Evolutionary conservation across 2,888 invertebrate genomes (phyloP).

Genomic region (Caradrina clavipalpis): DNA sequence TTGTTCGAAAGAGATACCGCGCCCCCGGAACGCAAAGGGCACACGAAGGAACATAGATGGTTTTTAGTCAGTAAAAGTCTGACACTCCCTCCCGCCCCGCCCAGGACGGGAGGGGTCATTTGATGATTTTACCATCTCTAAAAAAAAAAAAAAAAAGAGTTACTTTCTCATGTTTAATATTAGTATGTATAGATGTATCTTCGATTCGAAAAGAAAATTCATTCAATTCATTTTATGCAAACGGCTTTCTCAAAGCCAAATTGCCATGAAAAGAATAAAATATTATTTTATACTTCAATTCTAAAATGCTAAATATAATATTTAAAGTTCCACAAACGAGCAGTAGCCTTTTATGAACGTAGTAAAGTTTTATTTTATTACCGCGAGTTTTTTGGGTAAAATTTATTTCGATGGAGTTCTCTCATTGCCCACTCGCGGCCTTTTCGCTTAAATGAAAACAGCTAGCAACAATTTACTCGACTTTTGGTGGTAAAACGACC

Average conservation of each 20-base stretch:
- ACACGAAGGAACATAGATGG: no score
- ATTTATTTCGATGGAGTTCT: slow-evolving; percentile 57
- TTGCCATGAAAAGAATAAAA: slow-evolving; percentile 4
- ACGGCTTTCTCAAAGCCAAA: background rate
- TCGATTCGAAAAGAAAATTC: no score
- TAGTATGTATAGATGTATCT: no score
- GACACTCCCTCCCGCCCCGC: no score
- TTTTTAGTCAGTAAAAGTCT: no score
- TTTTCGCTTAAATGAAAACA: slow-evolving; percentile 42
- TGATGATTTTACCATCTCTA: no score
- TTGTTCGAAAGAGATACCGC: no score
- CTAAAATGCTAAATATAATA: slow-evolving; percentile 39
- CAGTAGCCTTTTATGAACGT: slow-evolving; percentile 52
- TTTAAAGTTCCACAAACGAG: slow-evolving; percentile 56
- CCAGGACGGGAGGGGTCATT: no score
- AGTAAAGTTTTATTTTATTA: slow-evolving; percentile 63
- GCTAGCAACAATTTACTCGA: slow-evolving; percentile 44
- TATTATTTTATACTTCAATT: slow-evolving; percentile 27
- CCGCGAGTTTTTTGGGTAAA: slow-evolving; percentile 53
- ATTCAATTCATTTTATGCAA: background rate
- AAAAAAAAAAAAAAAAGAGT: no score
- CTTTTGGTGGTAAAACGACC: slow-evolving; percentile 35
- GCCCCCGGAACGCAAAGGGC: no score
- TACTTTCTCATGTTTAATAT: no score
- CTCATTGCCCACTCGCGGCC: slow-evolving; percentile 38